Percentiles rank a stretch among this genome's conserved stretches.
These are phyloP conservation scores for Protosalanx chinensis DNA, from an alignment of 2,797 vertebrate genomes.

Conservation along the genomic window DNA sequence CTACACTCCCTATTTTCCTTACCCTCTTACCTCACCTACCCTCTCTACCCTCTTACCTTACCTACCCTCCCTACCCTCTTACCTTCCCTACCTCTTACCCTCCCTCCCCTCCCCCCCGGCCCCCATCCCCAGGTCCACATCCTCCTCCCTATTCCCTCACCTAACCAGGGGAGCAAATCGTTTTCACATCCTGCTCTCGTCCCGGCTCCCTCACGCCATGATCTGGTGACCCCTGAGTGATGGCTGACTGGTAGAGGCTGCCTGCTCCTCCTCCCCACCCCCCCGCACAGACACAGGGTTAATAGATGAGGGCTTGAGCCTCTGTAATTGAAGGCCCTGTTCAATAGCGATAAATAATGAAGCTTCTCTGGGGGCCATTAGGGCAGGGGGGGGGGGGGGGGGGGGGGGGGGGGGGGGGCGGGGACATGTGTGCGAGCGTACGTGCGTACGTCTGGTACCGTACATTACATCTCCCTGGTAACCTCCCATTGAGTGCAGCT, in stretches of 20 bases:
- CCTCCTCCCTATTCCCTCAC: too few species aligned
- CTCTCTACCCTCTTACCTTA: too few species aligned
- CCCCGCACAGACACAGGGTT: constrained; percentile 33
- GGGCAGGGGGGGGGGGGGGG: too few species aligned
- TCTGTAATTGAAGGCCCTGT: constrained; percentile 68
- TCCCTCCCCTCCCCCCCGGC: not conserved
- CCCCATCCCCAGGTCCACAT: too few species aligned
- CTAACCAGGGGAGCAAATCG: constrained; percentile 43
- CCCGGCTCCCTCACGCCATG: not conserved
- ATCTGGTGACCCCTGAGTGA: constrained; percentile 53
- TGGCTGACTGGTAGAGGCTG: constrained; percentile 32
- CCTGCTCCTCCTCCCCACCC: constrained; percentile 62
- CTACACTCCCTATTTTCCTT: too few species aligned
- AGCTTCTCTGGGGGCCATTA: constrained; percentile 59
- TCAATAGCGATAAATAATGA: constrained; percentile 70
- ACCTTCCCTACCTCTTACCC: too few species aligned
- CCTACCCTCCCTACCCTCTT: constrained; percentile 2
- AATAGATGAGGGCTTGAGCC: constrained; percentile 43
- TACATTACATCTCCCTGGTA: constrained; percentile 51
- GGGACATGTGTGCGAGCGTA: constrained; percentile 12
- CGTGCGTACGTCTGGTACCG: constrained; percentile 42
- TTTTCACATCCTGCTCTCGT: constrained; percentile 23
- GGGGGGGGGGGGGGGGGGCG: constrained; percentile 20
- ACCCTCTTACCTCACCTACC: too few species aligned
- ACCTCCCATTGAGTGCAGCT: constrained; percentile 43